Evolutionary conservation across 2,113 vertebrate species (phyloP), one percentile per base, ranked within the genome.

Genomic region (Psittacula cyanocephala): DNA sequence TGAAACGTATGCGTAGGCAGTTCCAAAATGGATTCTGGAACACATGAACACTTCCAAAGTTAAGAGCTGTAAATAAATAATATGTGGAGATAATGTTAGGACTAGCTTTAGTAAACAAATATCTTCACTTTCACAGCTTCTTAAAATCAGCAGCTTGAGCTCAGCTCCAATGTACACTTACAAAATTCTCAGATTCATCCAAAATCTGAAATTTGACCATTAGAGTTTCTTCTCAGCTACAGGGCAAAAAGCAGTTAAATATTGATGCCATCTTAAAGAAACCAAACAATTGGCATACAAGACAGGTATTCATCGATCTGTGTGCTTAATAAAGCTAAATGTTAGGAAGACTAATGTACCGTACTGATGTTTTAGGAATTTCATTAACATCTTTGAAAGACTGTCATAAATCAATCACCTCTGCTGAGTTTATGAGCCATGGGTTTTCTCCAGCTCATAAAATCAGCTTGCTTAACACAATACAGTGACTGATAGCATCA

Each of bases 331-430:
- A 98, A 97, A 97, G 89, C 92, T 94, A 97, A 98, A 97, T 97
- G 96, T 98, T 98, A 96, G 96, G 97, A 97, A 98, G 97, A 97
- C 96, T 98, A 98, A 98, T 98, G 98, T 98, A 97, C 97, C 97
- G 86, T 98, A 96, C 94, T 96, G 96, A 97, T 98, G 95, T 98
- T 97, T 98, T 97, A 97, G 97, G 96, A 97, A 98, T 98, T 97
- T 97, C 97, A 97, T 97, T 98, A 98, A 95, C 2, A 60, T 96
- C 86, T 97, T 97, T 97, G 93, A 95, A 97, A 88, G 95, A 97
- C 95, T 95, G 83, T 97, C 97, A 97, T 98, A 98, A 98, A 93
- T 98, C 97, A 98, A 93, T 98, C 97, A 98, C 95, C 97, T 98
- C 97, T 96, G 88, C 81, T 96, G 95, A 97, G 96, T 98, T 98